These are phyloP conservation scores for Andricus quercusramuli DNA, from an alignment of 2,888 invertebrate species.

Conservation along the genomic window DNA sequence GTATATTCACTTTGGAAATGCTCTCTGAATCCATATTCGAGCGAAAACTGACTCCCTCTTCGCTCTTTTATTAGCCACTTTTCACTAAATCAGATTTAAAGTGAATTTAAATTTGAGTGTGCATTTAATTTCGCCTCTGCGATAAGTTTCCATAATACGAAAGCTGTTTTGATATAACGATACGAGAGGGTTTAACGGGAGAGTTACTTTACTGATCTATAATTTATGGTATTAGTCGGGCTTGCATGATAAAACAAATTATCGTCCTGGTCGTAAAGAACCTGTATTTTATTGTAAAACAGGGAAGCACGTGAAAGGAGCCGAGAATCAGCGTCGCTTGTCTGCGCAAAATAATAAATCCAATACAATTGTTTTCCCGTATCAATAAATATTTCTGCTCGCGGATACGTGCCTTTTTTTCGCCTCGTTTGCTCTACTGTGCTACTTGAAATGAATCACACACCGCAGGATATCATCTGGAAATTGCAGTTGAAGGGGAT, in stretches of 20 bases:
- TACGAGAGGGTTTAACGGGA: constrained; percentile 12
- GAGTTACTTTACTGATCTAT: constrained; percentile 19
- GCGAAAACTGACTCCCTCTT: neutral
- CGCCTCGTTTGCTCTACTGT: constrained; percentile 46
- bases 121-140: constrained; percentile 10
- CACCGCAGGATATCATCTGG: constrained; percentile 50
- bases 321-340: constrained; percentile 5
- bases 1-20: neutral
- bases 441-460: constrained; percentile 59
- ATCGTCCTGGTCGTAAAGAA: constrained; percentile 24
- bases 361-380: constrained; percentile 63
- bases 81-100: neutral
- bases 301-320: neutral
- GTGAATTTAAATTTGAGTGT: neutral
- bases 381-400: constrained; percentile 66
- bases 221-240: constrained; percentile 3
- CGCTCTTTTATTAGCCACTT: neutral
- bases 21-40: neutral
- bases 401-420: constrained; percentile 57
- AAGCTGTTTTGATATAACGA: neutral
- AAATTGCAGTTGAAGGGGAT: neutral
- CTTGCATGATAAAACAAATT: constrained; percentile 17
- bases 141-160: constrained; percentile 16
- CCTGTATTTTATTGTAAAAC: constrained; percentile 3
- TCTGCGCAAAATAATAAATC: constrained; percentile 63